Conservation (phyloP, 2,113 vertebrate species). For the Varanus salvator region DNA sequence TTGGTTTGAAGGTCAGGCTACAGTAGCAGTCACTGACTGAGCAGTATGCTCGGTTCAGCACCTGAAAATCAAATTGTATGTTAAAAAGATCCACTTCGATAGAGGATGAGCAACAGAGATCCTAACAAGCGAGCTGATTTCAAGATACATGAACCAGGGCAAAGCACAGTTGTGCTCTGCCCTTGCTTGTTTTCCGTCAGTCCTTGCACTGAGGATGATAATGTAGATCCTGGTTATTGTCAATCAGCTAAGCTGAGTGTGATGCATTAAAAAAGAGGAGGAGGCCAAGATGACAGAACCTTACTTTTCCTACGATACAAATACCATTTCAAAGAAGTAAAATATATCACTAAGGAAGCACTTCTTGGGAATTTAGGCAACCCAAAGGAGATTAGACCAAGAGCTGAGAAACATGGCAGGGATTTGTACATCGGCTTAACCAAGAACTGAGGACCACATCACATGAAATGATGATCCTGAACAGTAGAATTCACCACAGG, state of each 20-base stretch:
- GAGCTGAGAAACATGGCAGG: neutral
- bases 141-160: constrained; percentile 55
- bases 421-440: neutral
- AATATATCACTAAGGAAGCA: constrained; percentile 28
- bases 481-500: too few relatives aligned
- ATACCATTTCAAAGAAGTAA: constrained; percentile 13
- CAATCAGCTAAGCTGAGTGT: neutral
- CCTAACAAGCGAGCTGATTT: constrained; percentile 56
- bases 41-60: constrained; percentile 50
- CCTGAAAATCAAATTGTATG: constrained; percentile 58
- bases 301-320: constrained; percentile 48
- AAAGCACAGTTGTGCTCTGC: constrained; percentile 47
- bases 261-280: constrained; percentile 60
- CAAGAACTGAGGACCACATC: neutral
- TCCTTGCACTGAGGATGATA: constrained; percentile 2
- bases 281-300: neutral
- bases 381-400: neutral
- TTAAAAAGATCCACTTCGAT: neutral
- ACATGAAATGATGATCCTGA: neutral
- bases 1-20: constrained; percentile 65
- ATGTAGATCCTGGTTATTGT: neutral
- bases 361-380: neutral
- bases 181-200: neutral
- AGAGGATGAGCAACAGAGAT: constrained; percentile 42
- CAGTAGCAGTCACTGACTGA: constrained; percentile 73